Base-by-base conservation (phyloP, 2,113 vertebrate species). In the Nycticryphes semicollaris region DNA sequence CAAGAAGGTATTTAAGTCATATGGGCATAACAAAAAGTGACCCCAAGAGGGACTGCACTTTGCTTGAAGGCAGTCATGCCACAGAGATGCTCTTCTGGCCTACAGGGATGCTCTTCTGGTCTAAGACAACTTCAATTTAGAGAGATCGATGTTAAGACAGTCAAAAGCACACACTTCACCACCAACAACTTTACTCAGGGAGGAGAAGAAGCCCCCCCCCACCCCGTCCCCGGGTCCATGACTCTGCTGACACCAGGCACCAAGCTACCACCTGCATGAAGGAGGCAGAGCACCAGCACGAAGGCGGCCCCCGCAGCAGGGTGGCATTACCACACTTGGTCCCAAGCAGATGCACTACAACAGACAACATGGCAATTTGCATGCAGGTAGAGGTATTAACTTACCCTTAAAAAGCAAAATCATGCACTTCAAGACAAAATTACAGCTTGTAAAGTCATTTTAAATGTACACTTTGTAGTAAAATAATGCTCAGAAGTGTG, bases 321-420 rank as follows among this genome's bases (percentile, higher is more conserved):
- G 15, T 14, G 45, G 6, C 54, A 19, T 12, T 6, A 0, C 37
- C 1, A 1, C 1, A 1, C 48, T 35, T 2, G 0, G 4, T 9
- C 37, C 19, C 17, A 0, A 20, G 27, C 33, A 53, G n/a, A 16
- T 1, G 3, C 5, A 2, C 64, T 30, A 6, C 48, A 30, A 21
- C 18, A 35, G 13, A 23, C 27, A 50, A 20, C 0, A 0, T 24
- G 50, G 1, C 22, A 3, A 7, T 2, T 54, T 37, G 4, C 16
- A 23, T 17, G 2, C 2, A 16, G 0, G 17, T 1, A 27, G 14
- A 47, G 47, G 53, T 25, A 14, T 45, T 35, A 30, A 25, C 75
- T 23, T 19, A n/a, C 30, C 45, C 57, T 48, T 18, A 17, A n/a
- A 30, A 48, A 63, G 35, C 72, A 31, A 33, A 79, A 73, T 6